Base-by-base conservation (phyloP, 2,888 invertebrate species). In the Pharmacophagus antenor region DNA sequence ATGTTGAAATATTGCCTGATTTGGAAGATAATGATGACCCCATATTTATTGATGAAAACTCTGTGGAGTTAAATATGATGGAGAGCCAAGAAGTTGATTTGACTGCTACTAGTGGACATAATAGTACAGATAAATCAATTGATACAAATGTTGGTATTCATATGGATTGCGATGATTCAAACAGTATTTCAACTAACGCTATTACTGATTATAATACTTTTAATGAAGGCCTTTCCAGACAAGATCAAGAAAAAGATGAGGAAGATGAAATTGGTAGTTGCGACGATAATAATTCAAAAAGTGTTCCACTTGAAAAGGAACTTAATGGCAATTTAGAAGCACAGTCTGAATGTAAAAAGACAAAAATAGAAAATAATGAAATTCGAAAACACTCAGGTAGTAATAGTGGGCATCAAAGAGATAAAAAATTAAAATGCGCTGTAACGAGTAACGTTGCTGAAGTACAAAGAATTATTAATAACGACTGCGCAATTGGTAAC, bases 1-100 rank as follows among this genome's bases (percentile, higher is more conserved):
- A 90, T 64, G 84, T 84, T 46, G 85, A 87, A 73, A 87, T 88
- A 68, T 75, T 88, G 60, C 80, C 82, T 2, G 78, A 85, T 60
- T 64, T 78, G 20, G 79, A 70, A 20, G 72, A 77, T 31, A 78
- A 82, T 56, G 89, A 91, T 55, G 91, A 90, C 66, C 91, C 91
- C 1, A 91, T 92, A 69, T 88, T 85, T 65, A 88, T 92, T 49
- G 91, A 91, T 65, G 90, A 91, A 70, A 89, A 90, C 70, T 91
- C 91, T 0, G 66, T 80, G n/a, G 91, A 90, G 49, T 88, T 88
- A 2, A 78, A 70, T 62, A 62, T 68, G 12, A 79, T 82, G 65
- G 83, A 82, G 41, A 77, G 63, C 31, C 82, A 80, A 62, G 86
- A 86, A 63, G 84, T 88, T 2, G 87, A 89, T 70, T 70, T 88